Evolutionary conservation across 2,888 invertebrate species (phyloP).

Genomic region (Pterostichus madidus): DNA sequence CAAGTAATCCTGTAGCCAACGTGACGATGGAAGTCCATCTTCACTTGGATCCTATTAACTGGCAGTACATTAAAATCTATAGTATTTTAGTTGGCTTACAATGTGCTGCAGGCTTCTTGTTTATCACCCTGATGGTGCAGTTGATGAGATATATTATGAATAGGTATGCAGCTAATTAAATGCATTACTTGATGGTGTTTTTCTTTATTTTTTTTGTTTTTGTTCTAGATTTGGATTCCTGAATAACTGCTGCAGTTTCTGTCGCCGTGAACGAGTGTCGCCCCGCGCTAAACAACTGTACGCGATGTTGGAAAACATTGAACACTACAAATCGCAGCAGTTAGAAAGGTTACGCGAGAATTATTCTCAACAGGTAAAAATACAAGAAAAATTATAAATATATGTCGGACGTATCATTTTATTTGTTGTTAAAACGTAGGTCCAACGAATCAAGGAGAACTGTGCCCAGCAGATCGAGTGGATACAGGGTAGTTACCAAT

Average conservation of each 20-base stretch:
- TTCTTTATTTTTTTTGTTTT: constrained; percentile 18
- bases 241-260: constrained; percentile 87
- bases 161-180: constrained; percentile 76
- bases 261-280: constrained; percentile 84
- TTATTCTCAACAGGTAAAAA: constrained; percentile 90
- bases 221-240: constrained; percentile 85
- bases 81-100: constrained; percentile 91
- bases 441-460: constrained; percentile 94
- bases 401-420: neutral
- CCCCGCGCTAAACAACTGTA: constrained; percentile 91
- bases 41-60: constrained; percentile 91
- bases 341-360: constrained; percentile 93
- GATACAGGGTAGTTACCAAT: constrained; percentile 94
- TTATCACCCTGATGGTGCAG: constrained; percentile 89
- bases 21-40: constrained; percentile 86
- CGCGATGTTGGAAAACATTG: constrained; percentile 93
- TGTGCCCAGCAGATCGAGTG: constrained; percentile 96
- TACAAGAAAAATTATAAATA: neutral
- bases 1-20: constrained; percentile 91
- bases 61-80: constrained; percentile 90
- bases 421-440: constrained; percentile 78
- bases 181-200: neutral
- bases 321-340: constrained; percentile 93
- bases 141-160: constrained; percentile 84
- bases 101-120: constrained; percentile 88